Evolutionary conservation across 30 jellyfish, hydroid and myxozoan species (phyloP).

Genomic region (Aurelia aurita): DNA sequence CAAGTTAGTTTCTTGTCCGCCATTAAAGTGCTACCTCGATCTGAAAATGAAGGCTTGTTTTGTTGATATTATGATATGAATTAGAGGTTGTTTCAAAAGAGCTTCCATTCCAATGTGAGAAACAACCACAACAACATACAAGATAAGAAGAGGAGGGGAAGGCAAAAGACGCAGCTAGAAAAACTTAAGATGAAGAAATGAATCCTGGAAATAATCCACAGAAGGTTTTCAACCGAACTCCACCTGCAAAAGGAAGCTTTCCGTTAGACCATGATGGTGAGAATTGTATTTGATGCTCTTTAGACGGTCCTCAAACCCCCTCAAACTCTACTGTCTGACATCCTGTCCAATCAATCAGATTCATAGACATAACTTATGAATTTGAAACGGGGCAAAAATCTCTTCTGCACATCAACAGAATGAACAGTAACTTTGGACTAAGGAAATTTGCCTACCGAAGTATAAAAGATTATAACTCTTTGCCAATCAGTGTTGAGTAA

Average conservation of each 20-base stretch:
- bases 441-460: constrained; percentile 39
- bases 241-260: constrained; percentile 98
- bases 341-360: constrained; percentile 44
- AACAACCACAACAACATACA: too few species aligned
- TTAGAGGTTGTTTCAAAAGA: too few species aligned
- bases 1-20: too few species aligned
- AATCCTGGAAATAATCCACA: constrained; percentile 78
- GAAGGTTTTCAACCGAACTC: constrained; percentile 92
- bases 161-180: too few species aligned
- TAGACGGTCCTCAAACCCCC: too few species aligned
- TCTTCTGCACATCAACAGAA: constrained; percentile 39
- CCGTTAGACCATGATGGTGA: constrained; percentile 98
- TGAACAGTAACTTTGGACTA: constrained; percentile 33
- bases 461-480: constrained; percentile 34
- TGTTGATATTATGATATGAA: too few species aligned
- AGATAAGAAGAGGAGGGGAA: too few species aligned
- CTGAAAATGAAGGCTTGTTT: too few species aligned
- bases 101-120: too few species aligned
- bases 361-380: too few species aligned
- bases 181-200: constrained; percentile 12
- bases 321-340: too few species aligned
- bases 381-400: constrained; percentile 41
- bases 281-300: not conserved
- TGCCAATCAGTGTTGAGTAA: constrained; percentile 53
- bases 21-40: too few species aligned